phyloP scores from a whole-genome alignment of 2,113 vertebrate genomes.

The Paramisgurnus dabryanus region DNA sequence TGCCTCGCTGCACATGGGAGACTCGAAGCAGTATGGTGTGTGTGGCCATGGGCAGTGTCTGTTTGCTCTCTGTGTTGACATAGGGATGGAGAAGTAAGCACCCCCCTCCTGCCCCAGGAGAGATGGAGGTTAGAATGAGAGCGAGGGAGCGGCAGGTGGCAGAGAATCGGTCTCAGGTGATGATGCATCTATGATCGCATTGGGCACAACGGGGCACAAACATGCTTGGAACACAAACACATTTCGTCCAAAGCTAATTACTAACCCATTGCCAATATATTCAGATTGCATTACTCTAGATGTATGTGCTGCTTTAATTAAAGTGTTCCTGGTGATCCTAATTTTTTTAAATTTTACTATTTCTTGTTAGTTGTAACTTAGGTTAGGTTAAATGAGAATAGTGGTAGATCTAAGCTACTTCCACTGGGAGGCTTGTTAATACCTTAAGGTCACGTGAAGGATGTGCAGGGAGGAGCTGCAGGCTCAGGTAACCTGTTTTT shows the following conservation, averaged over 20 bases:
- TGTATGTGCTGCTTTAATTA: neutral
- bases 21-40: neutral
- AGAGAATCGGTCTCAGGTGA: conserved; percentile 60
- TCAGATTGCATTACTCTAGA: neutral
- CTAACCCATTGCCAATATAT: neutral
- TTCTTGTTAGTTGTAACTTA: neutral
- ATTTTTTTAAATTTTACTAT: neutral
- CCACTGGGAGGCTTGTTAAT: conserved; percentile 53
- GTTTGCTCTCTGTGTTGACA: conserved; percentile 65
- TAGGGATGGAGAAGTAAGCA: conserved; percentile 47
- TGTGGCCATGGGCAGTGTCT: conserved; percentile 22
- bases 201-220: neutral
- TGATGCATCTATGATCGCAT: conserved; percentile 33
- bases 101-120: conserved; percentile 35
- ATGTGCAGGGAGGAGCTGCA: conserved; percentile 59
- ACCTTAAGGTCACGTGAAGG: conserved; percentile 31
- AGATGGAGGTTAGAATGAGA: conserved; percentile 50
- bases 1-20: conserved; percentile 7
- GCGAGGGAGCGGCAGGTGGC: conserved; percentile 44
- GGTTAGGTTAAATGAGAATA: neutral
- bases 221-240: neutral
- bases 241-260: neutral
- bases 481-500: conserved; percentile 74
- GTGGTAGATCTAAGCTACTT: conserved; percentile 19
- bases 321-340: too few species aligned